Percentiles rank a stretch among this genome's conserved stretches.
phyloP scores from a whole-genome alignment of 2,888 invertebrate species.

The Idaea dimidiata region DNA sequence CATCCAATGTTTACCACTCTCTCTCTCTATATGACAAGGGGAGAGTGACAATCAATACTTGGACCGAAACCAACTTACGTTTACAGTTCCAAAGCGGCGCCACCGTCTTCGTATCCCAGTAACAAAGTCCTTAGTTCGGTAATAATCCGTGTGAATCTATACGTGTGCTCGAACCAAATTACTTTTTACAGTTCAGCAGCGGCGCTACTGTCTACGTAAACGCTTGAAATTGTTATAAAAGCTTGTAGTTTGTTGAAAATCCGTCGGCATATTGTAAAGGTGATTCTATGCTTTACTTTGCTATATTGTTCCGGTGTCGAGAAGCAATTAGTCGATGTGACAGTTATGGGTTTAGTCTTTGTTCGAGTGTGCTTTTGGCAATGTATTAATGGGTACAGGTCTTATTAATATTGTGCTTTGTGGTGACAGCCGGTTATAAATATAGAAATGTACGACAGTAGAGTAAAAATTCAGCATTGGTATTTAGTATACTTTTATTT shows the following conservation, averaged over 20 bases:
- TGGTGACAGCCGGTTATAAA: background rate
- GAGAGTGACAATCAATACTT: slow-evolving; percentile 12
- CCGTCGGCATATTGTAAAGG: background rate
- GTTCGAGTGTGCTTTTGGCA: background rate
- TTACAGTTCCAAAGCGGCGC: background rate
- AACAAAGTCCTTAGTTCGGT: no score
- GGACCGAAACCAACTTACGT: no score
- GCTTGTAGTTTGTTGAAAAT: background rate
- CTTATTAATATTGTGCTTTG: background rate
- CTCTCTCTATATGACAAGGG: background rate
- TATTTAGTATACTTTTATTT: no score
- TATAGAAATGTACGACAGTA: no score
- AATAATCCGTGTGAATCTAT: no score
- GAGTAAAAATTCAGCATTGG: no score
- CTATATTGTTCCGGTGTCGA: slow-evolving; percentile 16
- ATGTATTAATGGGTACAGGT: background rate
- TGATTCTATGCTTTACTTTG: slow-evolving; percentile 13
- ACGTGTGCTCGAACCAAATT: no score
- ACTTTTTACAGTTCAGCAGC: background rate
- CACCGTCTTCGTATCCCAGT: background rate
- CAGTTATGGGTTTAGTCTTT: slow-evolving; percentile 5
- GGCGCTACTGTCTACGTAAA: background rate
- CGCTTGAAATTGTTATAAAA: background rate
- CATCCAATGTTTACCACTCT: slow-evolving; percentile 15
- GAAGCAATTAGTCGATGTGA: slow-evolving; percentile 23